Percentiles rank a stretch among this genome's conserved stretches.
Evolutionary conservation across 2,888 invertebrate species (phyloP).

Genomic region (Ormyrus thymus): DNA sequence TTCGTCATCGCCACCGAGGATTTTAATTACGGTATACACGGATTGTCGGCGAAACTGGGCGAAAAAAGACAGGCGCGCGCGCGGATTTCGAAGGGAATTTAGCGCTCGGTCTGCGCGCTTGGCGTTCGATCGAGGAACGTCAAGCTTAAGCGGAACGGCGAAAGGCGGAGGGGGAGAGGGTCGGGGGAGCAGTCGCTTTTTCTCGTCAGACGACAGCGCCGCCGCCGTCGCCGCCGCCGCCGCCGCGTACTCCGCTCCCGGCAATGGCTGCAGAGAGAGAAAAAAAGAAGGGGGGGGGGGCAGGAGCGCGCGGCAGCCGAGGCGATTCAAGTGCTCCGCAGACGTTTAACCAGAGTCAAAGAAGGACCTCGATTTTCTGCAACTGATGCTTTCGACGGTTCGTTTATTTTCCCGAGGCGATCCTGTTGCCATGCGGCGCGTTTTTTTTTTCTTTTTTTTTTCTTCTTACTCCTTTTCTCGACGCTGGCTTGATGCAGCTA

Average conservation of each 20-base stretch:
- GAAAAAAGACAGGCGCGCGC: background rate
- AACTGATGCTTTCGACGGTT: no score
- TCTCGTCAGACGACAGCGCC: background rate
- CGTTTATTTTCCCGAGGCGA: background rate
- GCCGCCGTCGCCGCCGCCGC: slow-evolving; percentile 2
- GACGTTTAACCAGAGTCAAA: slow-evolving; percentile 65
- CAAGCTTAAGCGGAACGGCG: background rate
- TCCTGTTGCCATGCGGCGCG: slow-evolving; percentile 1
- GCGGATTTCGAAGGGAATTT: slow-evolving; percentile 44
- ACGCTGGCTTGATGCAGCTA: no score
- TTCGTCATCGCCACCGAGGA: slow-evolving; percentile 6
- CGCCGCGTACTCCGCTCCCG: slow-evolving; percentile 14
- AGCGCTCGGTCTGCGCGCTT: background rate
- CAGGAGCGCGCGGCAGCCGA: slow-evolving; percentile 1
- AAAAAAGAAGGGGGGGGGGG: background rate
- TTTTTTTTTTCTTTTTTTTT: background rate
- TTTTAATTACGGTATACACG: background rate
- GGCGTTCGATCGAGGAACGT: slow-evolving; percentile 17
- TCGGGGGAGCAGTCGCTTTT: slow-evolving; percentile 22
- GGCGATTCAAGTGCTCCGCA: slow-evolving; percentile 49
- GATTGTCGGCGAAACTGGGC: slow-evolving; percentile 20
- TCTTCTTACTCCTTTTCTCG: background rate
- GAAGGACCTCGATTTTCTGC: background rate
- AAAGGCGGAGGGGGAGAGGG: background rate
- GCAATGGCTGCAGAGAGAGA: background rate